Percentiles rank a stretch among this genome's conserved stretches.
Evolutionary conservation across 2,888 invertebrate species (phyloP).

Genomic region (Drosophila sordidula): DNA sequence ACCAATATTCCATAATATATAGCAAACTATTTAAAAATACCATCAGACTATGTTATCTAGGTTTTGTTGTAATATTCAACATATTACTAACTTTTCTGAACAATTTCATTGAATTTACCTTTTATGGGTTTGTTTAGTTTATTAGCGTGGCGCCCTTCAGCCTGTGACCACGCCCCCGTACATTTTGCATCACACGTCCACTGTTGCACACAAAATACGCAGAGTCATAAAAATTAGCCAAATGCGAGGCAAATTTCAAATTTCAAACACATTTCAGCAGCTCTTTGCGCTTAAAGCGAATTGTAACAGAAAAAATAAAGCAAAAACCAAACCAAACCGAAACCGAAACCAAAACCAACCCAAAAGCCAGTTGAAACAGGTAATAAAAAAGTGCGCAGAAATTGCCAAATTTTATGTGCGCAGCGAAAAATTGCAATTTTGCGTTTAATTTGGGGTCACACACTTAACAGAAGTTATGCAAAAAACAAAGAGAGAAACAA

Average conservation of each 20-base stretch:
- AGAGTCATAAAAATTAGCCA: conserved; percentile 44
- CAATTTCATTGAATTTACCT: background rate
- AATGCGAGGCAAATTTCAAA: conserved; percentile 50
- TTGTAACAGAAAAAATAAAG: conserved; percentile 19
- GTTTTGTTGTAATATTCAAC: no score
- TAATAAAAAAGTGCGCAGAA: conserved; percentile 50
- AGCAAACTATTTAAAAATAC: no score
- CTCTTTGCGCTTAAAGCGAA: conserved; percentile 11
- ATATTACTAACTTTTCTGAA: background rate
- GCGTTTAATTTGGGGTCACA: conserved; percentile 69
- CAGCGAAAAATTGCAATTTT: conserved; percentile 50
- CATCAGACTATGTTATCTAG: no score
- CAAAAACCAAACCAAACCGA: background rate
- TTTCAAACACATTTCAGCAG: conserved; percentile 62
- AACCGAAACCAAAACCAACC: conserved; percentile 35
- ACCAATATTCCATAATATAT: no score
- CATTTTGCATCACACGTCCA: conserved; percentile 29
- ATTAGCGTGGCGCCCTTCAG: conserved; percentile 23
- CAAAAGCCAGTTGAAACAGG: conserved; percentile 52
- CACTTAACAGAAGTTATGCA: conserved; percentile 36
- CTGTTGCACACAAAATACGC: conserved; percentile 43
- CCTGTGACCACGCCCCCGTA: conserved; percentile 12
- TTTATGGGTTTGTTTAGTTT: conserved; percentile 11
- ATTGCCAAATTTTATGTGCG: conserved; percentile 71
- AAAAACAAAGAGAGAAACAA: background rate